A percentile compares a stretch with the other conserved stretches of the same genome.
Conservation (phyloP, 2,888 invertebrate species). For the Terebella lapidaria region DNA sequence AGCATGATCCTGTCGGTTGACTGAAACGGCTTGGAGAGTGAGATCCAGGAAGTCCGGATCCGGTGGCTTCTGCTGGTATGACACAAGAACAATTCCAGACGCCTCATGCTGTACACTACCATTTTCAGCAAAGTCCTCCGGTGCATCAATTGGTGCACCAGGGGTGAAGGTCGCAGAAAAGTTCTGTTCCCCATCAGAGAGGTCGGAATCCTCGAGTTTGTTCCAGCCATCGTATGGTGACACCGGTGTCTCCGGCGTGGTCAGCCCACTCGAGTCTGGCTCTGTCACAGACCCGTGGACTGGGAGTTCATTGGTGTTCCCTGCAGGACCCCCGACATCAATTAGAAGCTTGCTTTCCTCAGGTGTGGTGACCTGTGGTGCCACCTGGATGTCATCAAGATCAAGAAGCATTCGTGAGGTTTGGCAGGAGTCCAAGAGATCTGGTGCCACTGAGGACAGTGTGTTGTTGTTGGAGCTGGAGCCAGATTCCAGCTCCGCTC, state of each 20-base stretch:
- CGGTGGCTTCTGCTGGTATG: background rate
- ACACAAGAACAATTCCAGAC: background rate
- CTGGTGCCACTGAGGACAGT: no score
- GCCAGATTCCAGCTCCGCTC: constrained; percentile 3
- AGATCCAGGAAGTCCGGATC: background rate
- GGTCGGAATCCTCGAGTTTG: background rate
- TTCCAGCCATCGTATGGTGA: background rate
- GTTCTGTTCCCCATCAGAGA: background rate
- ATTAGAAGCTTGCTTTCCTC: background rate
- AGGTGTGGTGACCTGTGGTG: no score
- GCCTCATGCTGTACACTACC: background rate
- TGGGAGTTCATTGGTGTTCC: background rate
- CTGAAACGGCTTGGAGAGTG: background rate
- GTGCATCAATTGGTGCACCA: background rate
- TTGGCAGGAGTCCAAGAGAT: no score
- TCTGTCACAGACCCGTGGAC: no score
- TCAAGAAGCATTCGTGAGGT: background rate
- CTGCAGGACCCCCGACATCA: background rate
- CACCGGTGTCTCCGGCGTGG: background rate
- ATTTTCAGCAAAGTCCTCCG: background rate
- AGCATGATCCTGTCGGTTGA: no score
- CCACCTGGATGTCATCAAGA: no score
- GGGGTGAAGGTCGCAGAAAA: background rate
- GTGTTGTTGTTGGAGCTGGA: no score
- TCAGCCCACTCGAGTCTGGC: background rate